These are phyloP conservation scores for Platycercus adscitus DNA, from an alignment of 2,113 vertebrate genomes.

Conservation along the genomic window DNA sequence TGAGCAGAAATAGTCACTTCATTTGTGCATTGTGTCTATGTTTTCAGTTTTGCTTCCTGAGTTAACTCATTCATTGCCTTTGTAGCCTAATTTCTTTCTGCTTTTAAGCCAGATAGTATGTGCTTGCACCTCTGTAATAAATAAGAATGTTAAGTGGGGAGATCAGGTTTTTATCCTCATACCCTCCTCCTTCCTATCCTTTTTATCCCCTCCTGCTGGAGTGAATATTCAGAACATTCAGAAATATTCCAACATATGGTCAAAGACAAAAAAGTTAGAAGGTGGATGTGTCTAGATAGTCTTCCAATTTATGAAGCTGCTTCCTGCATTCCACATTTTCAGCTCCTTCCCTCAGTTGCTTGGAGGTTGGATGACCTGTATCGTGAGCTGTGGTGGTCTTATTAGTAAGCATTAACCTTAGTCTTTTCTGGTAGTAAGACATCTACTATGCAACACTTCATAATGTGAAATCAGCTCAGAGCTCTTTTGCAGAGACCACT, in stretches of 20 bases:
- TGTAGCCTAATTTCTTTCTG: not conserved
- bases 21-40: not conserved
- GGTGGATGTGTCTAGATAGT: not conserved
- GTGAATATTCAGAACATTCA: not conserved
- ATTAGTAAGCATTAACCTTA: not conserved
- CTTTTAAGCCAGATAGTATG: not conserved
- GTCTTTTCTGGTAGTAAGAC: not conserved
- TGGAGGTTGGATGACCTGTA: not conserved
- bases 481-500: not conserved
- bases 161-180: not conserved
- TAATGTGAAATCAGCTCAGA: not conserved
- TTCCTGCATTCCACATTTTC: not conserved
- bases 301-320: not conserved
- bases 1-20: not conserved
- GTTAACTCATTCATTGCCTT: not conserved
- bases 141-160: not conserved
- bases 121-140: not conserved
- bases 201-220: not conserved
- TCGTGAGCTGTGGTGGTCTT: not conserved
- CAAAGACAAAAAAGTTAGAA: not conserved
- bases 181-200: not conserved
- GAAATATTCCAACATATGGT: not conserved
- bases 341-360: not conserved
- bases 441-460: not conserved
- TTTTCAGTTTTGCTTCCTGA: not conserved